Conservation (phyloP, 2,113 vertebrate species). For the Indri indri region DNA sequence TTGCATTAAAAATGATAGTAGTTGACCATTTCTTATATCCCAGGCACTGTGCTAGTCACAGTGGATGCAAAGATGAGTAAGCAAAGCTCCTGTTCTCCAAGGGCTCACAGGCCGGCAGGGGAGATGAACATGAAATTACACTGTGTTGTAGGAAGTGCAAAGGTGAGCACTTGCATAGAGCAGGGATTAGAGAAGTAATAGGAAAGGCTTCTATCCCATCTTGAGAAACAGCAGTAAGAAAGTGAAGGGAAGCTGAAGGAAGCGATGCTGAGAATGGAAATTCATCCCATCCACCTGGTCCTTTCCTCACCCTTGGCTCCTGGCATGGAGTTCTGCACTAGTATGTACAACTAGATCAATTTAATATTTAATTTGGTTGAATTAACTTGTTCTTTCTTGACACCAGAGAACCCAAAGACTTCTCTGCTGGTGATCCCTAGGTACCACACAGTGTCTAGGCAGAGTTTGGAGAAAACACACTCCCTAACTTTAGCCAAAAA, state of each 20-base stretch:
- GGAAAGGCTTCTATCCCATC: rapidly evolving
- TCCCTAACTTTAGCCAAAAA: background rate
- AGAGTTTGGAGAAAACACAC: background rate
- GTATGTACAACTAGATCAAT: background rate
- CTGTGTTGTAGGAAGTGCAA: background rate
- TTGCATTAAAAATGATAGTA: background rate
- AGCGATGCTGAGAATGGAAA: rapidly evolving
- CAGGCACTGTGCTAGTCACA: too few relatives aligned
- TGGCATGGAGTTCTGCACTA: background rate
- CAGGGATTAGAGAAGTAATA: background rate
- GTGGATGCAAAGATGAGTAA: background rate
- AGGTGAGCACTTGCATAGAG: background rate
- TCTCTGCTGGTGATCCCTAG: background rate
- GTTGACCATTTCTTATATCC: background rate
- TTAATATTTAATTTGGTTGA: background rate
- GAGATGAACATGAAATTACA: background rate
- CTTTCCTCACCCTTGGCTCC: background rate
- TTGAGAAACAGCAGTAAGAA: too few relatives aligned
- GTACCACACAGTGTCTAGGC: background rate
- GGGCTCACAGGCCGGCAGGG: background rate
- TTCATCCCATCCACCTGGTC: background rate
- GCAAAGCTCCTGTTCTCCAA: background rate
- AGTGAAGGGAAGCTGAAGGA: background rate
- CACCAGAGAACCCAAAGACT: background rate
- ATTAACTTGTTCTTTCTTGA: background rate